Base-by-base conservation (phyloP, 2,797 vertebrate species). In the Danio tinwini region DNA sequence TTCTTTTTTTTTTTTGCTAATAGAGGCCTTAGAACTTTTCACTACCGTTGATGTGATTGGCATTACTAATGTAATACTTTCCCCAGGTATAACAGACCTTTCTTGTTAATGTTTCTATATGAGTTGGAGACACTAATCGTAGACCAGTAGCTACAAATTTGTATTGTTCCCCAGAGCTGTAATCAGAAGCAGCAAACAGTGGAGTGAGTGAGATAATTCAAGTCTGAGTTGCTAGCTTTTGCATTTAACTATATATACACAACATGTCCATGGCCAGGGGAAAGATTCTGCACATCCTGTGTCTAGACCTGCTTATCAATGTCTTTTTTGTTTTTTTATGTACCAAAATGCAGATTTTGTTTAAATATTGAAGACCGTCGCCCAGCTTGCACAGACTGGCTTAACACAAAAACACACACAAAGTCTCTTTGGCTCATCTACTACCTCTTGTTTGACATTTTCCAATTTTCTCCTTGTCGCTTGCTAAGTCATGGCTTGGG, bases 401-500 rank as follows among this genome's bases (percentile, higher is more conserved):
- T 29, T 29, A 29, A 29, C 29, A 29, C 29, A 29, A 29, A 29
- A 29, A 29, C 29, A 29, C 29, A 29, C 29, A 14, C 29, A 29
- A 37, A 53, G 5, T 42, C 19, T 58, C 42, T 49, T 81, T 72
- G 67, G 81, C 75, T 79, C 79, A 68, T 75, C 72, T 67, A 17
- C 81, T 75, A 65, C 70, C 45, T 69, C 73, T 70, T 70, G 42
- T 82, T 80, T 85, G 81, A 82, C 81, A 59, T 82, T 81, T 85
- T 85, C 84, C 81, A 85, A 78, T 78, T 71, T 82, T 82, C 78
- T 61, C 52, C 74, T 72, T 78, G 81, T 80, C 81, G 53, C 77
- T 80, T 76, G 80, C 84, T 82, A 81, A 81, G 74, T 82, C 74
- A 61, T 76, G 68, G 83, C 81, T 62, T 61, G 68, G 55, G 49